A percentile compares a stretch with the other conserved stretches of the same genome.
phyloP scores from a whole-genome alignment of 2,113 vertebrate species.

The Balaenoptera acutorostrata region DNA sequence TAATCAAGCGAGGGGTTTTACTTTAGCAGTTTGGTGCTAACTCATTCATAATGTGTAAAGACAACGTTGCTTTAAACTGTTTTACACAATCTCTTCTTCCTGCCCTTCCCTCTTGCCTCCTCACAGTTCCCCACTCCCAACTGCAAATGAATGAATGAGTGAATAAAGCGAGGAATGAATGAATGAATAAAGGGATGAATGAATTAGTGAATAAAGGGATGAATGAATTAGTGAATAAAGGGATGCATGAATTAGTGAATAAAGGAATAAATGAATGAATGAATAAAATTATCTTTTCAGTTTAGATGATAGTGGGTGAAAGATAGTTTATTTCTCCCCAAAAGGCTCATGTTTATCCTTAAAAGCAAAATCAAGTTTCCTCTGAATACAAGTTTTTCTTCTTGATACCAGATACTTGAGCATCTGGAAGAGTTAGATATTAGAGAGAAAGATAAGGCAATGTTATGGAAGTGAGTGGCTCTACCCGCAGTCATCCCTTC shows the following conservation, averaged over 20 bases:
- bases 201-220: neutral
- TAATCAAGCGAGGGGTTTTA: conserved; percentile 32
- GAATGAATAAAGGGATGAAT: neutral
- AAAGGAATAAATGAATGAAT: neutral
- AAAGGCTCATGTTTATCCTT: neutral
- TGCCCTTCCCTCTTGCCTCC: neutral
- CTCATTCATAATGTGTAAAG: neutral
- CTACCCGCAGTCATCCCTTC: neutral
- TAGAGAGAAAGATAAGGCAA: neutral
- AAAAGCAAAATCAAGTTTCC: neutral
- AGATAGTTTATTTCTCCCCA: neutral
- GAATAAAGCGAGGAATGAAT: neutral
- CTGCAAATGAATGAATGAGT: neutral
- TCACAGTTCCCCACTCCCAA: neutral
- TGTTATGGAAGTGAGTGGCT: neutral
- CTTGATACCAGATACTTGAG: neutral
- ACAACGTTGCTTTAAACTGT: neutral
- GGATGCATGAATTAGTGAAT: neutral
- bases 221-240: neutral
- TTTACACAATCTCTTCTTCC: neutral
- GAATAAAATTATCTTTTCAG: neutral
- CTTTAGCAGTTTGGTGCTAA: conserved; percentile 10
- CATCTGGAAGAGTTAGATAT: neutral
- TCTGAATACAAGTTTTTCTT: neutral
- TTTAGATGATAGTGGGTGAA: neutral